Conservation (phyloP, 1,140 invertebrate genomes). For the Caenorhabditis briggsae region DNA sequence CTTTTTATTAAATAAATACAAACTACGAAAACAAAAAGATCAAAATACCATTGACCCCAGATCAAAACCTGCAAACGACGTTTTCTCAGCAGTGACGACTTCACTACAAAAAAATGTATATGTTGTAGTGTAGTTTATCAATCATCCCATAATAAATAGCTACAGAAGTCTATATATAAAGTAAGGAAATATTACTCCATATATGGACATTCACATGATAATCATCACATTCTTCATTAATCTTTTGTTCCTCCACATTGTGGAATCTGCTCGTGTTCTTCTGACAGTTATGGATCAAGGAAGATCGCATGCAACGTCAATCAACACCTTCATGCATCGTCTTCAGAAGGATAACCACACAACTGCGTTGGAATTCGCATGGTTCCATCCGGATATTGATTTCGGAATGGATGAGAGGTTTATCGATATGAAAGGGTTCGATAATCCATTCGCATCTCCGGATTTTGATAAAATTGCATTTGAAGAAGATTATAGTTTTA, state of each 20-base stretch:
- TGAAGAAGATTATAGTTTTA: constrained; percentile 22
- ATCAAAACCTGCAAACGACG: background rate
- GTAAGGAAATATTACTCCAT: too few species aligned
- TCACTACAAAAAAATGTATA: constrained; percentile 5
- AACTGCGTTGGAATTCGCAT: constrained; percentile 17
- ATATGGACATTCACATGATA: background rate
- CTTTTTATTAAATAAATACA: background rate
- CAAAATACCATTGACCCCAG: background rate
- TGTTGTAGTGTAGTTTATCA: constrained; percentile 33
- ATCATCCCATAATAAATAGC: background rate
- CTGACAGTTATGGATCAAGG: constrained; percentile 35
- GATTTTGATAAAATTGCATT: constrained; percentile 44
- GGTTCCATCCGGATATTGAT: constrained; percentile 20
- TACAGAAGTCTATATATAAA: too few species aligned
- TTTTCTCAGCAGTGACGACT: background rate
- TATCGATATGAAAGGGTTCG: constrained; percentile 4
- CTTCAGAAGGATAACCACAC: constrained; percentile 20
- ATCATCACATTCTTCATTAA: background rate
- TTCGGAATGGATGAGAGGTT: constrained; percentile 35
- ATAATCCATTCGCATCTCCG: constrained; percentile 22
- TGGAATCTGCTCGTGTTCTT: background rate
- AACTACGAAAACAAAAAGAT: background rate
- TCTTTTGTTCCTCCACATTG: background rate
- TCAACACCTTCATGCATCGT: constrained; percentile 28
- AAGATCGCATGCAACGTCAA: constrained; percentile 23